Evolutionary conservation across 2,888 invertebrate genomes (phyloP).

Genomic region (Drosophila histrio): DNA sequence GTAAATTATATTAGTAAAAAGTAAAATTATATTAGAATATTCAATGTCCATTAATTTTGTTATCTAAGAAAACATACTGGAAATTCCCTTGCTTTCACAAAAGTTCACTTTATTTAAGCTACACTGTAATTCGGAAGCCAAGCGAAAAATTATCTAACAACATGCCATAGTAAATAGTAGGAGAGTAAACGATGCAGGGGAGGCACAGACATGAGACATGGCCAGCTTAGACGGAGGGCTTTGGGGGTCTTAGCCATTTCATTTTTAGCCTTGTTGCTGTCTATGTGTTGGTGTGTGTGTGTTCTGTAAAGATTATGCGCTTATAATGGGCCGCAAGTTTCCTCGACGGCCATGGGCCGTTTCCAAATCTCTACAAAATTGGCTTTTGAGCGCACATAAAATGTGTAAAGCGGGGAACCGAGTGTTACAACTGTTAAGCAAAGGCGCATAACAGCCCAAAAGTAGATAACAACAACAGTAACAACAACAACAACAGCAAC

Average conservation of each 20-base stretch:
- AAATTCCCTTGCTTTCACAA: neutral
- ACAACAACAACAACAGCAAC: conserved; percentile 5
- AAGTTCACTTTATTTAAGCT: conserved; percentile 33
- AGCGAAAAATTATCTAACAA: conserved; percentile 68
- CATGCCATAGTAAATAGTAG: conserved; percentile 36
- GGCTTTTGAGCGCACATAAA: conserved; percentile 79
- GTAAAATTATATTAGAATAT: neutral
- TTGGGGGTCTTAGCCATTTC: conserved; percentile 67
- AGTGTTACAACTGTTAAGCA: conserved; percentile 67
- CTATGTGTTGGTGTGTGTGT: conserved; percentile 31
- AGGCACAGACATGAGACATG: conserved; percentile 11
- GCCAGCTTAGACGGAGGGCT: conserved; percentile 32
- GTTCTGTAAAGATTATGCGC: conserved; percentile 76
- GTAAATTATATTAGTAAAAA: no score
- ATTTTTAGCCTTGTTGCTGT: conserved; percentile 52
- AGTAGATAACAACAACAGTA: conserved; percentile 45
- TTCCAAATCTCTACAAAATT: conserved; percentile 75
- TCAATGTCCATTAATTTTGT: no score
- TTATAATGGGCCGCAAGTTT: conserved; percentile 77
- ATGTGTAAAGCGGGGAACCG: conserved; percentile 66
- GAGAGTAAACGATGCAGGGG: conserved; percentile 3
- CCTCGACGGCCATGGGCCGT: conserved; percentile 47
- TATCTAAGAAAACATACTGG: neutral
- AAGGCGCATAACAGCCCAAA: conserved; percentile 50
- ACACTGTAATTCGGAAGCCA: conserved; percentile 47